phyloP scores from a whole-genome alignment of 2,113 vertebrate species.

The Baryphthengus martii region DNA sequence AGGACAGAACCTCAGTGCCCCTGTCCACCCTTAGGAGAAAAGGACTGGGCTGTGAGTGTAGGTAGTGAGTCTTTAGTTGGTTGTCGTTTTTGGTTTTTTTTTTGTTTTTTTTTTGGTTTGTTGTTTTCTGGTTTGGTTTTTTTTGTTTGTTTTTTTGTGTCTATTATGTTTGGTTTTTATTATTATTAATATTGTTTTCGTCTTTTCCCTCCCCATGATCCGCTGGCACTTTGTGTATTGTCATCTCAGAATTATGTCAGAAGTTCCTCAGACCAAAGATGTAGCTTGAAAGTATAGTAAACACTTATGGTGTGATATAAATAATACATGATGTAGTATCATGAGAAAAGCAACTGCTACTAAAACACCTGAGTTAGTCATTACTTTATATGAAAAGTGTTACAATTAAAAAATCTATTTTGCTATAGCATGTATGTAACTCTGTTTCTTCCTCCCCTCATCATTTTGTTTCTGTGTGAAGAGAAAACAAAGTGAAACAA shows the following conservation, averaged over 20 bases:
- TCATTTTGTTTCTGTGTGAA: background rate
- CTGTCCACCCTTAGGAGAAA: background rate
- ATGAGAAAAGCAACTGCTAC: background rate
- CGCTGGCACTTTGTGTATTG: background rate
- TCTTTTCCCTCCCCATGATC: background rate
- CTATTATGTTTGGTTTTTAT: too few relatives aligned
- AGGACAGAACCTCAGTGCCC: background rate
- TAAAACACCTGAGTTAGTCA: background rate
- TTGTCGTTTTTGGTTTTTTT: background rate
- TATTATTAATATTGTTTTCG: background rate
- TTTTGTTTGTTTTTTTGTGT: too few relatives aligned
- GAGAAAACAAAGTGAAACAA: background rate
- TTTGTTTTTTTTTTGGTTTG: too few relatives aligned
- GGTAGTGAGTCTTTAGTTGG: background rate
- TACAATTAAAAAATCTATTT: background rate
- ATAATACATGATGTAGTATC: background rate
- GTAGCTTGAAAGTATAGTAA: background rate
- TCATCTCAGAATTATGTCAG: background rate
- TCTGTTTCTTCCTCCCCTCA: background rate
- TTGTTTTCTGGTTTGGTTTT: too few relatives aligned
- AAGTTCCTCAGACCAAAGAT: background rate
- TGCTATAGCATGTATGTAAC: background rate
- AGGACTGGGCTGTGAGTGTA: background rate
- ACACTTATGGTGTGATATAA: background rate
- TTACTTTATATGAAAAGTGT: background rate